A percentile compares a stretch with the other conserved stretches of the same genome.
Evolutionary conservation across 2,888 invertebrate genomes (phyloP).

Genomic region (Pristionchus entomophagus): DNA sequence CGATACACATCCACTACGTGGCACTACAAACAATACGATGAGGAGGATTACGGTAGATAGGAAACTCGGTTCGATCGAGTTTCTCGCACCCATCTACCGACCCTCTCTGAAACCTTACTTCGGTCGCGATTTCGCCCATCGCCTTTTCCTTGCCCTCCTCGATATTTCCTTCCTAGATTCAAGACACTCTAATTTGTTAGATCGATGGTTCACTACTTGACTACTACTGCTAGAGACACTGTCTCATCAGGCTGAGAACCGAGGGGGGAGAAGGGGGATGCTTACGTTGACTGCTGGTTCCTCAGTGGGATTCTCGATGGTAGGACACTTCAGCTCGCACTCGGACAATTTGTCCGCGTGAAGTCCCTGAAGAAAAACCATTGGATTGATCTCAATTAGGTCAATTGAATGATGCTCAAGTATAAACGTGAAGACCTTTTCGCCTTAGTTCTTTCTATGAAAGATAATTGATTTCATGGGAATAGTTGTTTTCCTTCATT

Average conservation of each 20-base stretch:
- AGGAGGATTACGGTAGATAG: background rate
- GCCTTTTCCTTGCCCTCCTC: conserved; percentile 38
- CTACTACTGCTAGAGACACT: background rate
- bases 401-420: background rate
- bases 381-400: background rate
- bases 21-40: conserved; percentile 14
- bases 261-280: no score
- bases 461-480: background rate
- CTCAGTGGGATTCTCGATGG: conserved; percentile 17
- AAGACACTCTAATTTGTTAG: background rate
- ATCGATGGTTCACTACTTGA: background rate
- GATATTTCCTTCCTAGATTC: conserved; percentile 13
- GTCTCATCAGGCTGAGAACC: no score
- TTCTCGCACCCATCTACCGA: background rate
- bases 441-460: background rate
- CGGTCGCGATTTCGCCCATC: conserved; percentile 19
- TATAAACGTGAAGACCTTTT: background rate
- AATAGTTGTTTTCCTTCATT: background rate
- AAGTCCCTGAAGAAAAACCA: conserved; percentile 62
- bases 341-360: conserved; percentile 71
- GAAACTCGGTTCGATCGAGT: background rate
- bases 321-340: conserved; percentile 67
- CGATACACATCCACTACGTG: background rate
- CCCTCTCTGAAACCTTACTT: conserved; percentile 13
- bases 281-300: conserved; percentile 8